Percentiles rank a stretch among this genome's conserved stretches.
Evolutionary conservation across 1,140 invertebrate genomes (phyloP).

Genomic region (Aphelenchoides fujianensis): DNA sequence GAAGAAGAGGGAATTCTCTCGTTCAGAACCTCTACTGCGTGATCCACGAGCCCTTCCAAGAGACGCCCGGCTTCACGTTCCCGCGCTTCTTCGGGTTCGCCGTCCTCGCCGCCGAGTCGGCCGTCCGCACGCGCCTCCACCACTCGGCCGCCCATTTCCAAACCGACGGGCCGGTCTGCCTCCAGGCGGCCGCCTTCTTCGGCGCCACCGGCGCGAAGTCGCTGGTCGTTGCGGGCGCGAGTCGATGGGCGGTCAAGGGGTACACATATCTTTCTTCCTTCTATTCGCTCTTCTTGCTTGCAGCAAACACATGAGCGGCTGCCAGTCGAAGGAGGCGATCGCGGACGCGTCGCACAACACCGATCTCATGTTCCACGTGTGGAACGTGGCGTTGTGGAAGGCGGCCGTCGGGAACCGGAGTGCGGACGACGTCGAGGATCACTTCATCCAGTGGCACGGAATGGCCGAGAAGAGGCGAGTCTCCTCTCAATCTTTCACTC

Average conservation of each 20-base stretch:
- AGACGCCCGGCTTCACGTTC: background rate
- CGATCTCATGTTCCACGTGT: slow-evolving; percentile 20
- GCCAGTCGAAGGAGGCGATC: slow-evolving; percentile 3
- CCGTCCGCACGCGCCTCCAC: slow-evolving; percentile 9
- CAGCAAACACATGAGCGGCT: background rate
- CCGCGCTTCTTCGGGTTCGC: slow-evolving; percentile 24
- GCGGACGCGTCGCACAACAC: slow-evolving; percentile 27
- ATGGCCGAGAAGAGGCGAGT: slow-evolving; percentile 26
- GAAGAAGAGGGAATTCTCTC: background rate
- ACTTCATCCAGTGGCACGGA: slow-evolving; percentile 30
- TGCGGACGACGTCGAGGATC: background rate
- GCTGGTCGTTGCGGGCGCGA: slow-evolving; percentile 26
- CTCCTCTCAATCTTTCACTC: background rate
- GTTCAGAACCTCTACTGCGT: background rate
- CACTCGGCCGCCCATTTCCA: slow-evolving; percentile 26
- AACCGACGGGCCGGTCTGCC: slow-evolving; percentile 17
- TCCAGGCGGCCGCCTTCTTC: slow-evolving; percentile 17
- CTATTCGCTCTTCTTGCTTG: background rate
- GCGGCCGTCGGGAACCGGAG: slow-evolving; percentile 9
- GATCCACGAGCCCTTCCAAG: slow-evolving; percentile 8
- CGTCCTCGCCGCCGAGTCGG: background rate
- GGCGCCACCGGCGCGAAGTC: slow-evolving; percentile 9
- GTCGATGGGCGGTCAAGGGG: slow-evolving; percentile 18
- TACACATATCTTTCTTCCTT: slow-evolving; percentile 12
- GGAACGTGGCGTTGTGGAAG: slow-evolving; percentile 13